Percentiles rank a stretch among this genome's conserved stretches.
These are phyloP conservation scores for Virgularia gustaviana DNA, from an alignment of 92 coral and sea anemone genomes.

Conservation along the genomic window DNA sequence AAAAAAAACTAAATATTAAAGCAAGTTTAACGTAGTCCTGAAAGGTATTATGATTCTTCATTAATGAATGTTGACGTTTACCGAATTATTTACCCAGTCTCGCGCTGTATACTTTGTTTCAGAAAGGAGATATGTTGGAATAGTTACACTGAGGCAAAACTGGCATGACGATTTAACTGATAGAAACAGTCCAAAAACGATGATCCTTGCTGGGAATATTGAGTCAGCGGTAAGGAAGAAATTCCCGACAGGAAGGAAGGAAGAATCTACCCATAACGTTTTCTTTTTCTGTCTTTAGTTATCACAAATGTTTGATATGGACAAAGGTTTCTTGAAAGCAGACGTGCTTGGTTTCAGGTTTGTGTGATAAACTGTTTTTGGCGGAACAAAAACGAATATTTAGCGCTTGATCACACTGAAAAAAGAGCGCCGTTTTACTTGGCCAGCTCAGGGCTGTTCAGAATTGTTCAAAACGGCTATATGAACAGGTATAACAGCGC, in stretches of 20 bases:
- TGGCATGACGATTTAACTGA: slow-evolving; percentile 76
- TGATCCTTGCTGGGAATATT: slow-evolving; percentile 84
- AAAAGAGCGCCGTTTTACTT: too few species aligned
- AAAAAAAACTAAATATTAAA: too few species aligned
- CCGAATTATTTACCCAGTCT: too few species aligned
- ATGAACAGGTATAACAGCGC: too few species aligned
- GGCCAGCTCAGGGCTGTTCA: too few species aligned
- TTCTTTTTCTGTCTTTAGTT: slow-evolving; percentile 47
- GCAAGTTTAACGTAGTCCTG: not conserved
- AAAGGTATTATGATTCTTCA: too few species aligned
- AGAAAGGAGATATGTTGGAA: slow-evolving; percentile 72
- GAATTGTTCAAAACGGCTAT: too few species aligned
- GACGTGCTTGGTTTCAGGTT: slow-evolving; percentile 81
- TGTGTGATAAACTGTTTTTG: too few species aligned
- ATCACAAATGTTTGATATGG: slow-evolving; percentile 59
- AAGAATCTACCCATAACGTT: not conserved
- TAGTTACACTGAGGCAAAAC: slow-evolving; percentile 76
- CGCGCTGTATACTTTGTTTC: not conserved
- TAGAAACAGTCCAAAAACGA: slow-evolving; percentile 63
- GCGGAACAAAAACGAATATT: too few species aligned
- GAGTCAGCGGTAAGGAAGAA: slow-evolving; percentile 82
- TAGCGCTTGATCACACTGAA: too few species aligned
- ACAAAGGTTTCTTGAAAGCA: slow-evolving; percentile 66
- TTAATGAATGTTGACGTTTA: not conserved
- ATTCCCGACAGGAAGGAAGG: not conserved